phyloP scores from a whole-genome alignment of 2,797 vertebrate species.

The Danio choprae region DNA sequence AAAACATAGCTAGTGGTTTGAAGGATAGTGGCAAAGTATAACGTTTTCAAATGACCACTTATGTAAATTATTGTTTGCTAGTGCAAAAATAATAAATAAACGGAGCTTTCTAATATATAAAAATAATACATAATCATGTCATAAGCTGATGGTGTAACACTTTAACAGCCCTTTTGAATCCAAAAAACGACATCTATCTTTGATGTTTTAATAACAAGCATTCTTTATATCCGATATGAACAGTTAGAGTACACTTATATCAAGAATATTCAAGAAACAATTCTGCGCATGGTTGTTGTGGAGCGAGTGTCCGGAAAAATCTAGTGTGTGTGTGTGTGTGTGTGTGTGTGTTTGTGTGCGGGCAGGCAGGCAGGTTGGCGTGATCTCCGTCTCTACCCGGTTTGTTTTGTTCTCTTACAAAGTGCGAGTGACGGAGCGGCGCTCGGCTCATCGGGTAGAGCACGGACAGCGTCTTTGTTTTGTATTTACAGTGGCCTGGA shows the following conservation, averaged over 20 bases:
- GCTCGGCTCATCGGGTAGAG: conserved; percentile 56
- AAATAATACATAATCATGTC: too few species aligned
- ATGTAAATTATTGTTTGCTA: too few species aligned
- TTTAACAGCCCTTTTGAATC: neutral
- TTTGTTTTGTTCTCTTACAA: conserved; percentile 68
- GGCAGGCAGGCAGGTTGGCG: conserved; percentile 35
- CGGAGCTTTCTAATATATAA: too few species aligned
- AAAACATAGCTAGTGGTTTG: too few species aligned
- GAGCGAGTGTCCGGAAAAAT: conserved; percentile 30
- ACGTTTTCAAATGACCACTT: too few species aligned
- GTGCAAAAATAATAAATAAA: too few species aligned
- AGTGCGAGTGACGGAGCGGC: conserved; percentile 56
- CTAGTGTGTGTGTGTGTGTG: neutral
- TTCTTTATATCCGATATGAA: neutral
- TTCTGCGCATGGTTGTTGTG: conserved; percentile 14
- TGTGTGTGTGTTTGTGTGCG: neutral
- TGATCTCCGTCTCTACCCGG: conserved; percentile 46
- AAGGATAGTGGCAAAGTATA: too few species aligned
- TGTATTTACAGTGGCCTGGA: neutral
- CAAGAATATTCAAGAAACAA: neutral
- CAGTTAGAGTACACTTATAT: neutral
- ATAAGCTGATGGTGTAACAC: neutral
- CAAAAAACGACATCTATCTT: neutral
- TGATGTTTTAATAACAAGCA: neutral
- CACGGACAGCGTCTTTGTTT: neutral